These are phyloP conservation scores for Drosophila phalerata DNA, from an alignment of 2,888 invertebrate species.

Conservation along the genomic window DNA sequence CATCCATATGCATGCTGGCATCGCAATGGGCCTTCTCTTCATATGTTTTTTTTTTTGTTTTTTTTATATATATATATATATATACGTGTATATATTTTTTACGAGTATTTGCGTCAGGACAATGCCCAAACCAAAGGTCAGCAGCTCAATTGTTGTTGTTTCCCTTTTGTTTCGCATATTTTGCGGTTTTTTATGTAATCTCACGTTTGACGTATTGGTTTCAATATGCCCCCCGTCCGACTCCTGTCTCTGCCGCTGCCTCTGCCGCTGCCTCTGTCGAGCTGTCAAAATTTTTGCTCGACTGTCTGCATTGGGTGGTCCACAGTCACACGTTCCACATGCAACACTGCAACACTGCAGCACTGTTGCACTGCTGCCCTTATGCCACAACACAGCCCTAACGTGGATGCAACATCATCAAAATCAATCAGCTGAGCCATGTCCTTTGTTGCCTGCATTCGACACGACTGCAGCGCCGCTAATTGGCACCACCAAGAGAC, in stretches of 20 bases:
- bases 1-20: conserved; percentile 68
- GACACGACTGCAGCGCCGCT: conserved; percentile 66
- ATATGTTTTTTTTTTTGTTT: conserved; percentile 43
- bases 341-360: too few relatives aligned
- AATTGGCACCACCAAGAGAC: conserved; percentile 53
- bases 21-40: conserved; percentile 23
- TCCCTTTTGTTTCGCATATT: conserved; percentile 73
- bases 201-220: conserved; percentile 81
- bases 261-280: conserved; percentile 15
- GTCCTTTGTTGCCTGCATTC: conserved; percentile 60
- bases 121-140: conserved; percentile 70
- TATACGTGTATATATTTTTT: conserved; percentile 61
- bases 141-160: conserved; percentile 32
- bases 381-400: conserved; percentile 44
- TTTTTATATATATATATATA: too few relatives aligned
- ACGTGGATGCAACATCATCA: conserved; percentile 42
- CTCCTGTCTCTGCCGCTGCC: not conserved
- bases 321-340: conserved; percentile 63
- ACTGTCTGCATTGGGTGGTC: conserved; percentile 71
- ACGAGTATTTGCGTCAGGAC: conserved; percentile 79
- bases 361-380: conserved; percentile 42
- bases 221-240: conserved; percentile 54
- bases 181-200: conserved; percentile 81
- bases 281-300: conserved; percentile 51
- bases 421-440: conserved; percentile 68